phyloP scores from a whole-genome alignment of 2,113 vertebrate genomes.

The Pomatorhinus ruficollis region DNA sequence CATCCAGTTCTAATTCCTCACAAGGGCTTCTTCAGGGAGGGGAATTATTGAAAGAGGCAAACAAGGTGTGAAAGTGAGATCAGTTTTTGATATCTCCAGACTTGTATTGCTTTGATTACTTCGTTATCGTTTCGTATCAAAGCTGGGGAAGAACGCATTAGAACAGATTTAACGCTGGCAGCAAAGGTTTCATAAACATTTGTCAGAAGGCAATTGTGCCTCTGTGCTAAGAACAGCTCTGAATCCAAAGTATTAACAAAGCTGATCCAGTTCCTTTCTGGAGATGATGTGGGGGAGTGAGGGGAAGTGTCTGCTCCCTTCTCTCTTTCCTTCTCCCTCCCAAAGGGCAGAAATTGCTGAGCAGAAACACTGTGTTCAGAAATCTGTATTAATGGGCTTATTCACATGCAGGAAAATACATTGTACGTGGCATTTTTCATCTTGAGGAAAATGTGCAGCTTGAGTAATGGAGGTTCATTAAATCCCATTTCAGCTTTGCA shows the following conservation, averaged over 20 bases:
- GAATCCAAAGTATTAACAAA: not conserved
- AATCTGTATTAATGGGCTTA: constrained; percentile 40
- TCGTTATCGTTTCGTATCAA: not conserved
- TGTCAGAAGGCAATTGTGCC: not conserved
- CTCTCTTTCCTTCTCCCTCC: not conserved
- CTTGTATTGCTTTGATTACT: not conserved
- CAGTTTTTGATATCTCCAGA: not conserved
- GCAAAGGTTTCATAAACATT: not conserved
- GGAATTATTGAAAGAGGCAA: not conserved
- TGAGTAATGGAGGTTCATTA: constrained; percentile 57
- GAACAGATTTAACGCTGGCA: not conserved
- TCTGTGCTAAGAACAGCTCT: not conserved
- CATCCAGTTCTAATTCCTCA: not conserved
- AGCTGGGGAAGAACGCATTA: not conserved
- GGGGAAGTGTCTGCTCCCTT: not conserved
- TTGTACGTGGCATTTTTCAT: constrained; percentile 35
- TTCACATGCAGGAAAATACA: constrained; percentile 37
- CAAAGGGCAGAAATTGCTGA: constrained; percentile 40
- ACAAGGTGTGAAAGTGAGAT: not conserved
- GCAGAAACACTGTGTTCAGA: constrained; percentile 33
- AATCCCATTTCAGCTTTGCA: constrained; percentile 8
- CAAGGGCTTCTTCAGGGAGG: not conserved
- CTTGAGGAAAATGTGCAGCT: constrained; percentile 30
- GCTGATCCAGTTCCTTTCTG: not conserved
- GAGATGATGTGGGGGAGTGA: constrained; percentile 18